phyloP scores from a whole-genome alignment of 2,797 vertebrate species.

The Aldrovandia affinis region DNA sequence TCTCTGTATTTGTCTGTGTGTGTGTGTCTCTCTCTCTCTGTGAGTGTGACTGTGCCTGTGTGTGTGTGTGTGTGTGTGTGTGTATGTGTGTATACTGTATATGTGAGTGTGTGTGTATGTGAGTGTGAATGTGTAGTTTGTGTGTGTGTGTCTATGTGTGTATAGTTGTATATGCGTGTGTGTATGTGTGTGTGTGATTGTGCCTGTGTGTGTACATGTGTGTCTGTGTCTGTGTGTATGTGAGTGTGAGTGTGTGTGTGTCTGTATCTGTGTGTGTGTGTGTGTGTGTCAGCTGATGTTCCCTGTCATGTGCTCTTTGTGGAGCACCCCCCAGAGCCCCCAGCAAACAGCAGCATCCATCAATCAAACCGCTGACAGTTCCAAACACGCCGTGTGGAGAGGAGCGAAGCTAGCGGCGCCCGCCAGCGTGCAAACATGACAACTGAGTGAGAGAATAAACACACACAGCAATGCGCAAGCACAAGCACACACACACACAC shows the following conservation, averaged over 20 bases:
- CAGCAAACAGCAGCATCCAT: no score
- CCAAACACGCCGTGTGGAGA: no score
- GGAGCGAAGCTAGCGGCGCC: no score
- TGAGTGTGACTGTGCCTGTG: conserved; percentile 24
- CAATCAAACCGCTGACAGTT: no score
- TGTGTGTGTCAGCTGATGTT: conserved; percentile 40
- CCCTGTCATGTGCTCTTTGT: conserved; percentile 53
- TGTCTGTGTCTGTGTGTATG: no score
- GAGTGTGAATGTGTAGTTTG: background rate
- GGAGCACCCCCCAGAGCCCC: no score
- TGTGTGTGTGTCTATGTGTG: background rate
- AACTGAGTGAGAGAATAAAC: no score
- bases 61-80: conserved; percentile 37
- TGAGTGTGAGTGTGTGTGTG: background rate
- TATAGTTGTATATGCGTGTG: conserved; percentile 1
- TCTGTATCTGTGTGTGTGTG: conserved; percentile 37
- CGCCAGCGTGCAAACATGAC: no score
- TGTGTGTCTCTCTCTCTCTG: conserved; percentile 35
- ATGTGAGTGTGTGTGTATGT: conserved; percentile 8
- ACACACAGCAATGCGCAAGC: no score
- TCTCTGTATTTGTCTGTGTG: no score
- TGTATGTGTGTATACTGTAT: conserved; percentile 45
- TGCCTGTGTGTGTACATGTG: background rate
- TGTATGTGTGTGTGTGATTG: background rate
- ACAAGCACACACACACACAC: no score